phyloP scores from a whole-genome alignment of 2,797 vertebrate species.

The Graptemys geographica region DNA sequence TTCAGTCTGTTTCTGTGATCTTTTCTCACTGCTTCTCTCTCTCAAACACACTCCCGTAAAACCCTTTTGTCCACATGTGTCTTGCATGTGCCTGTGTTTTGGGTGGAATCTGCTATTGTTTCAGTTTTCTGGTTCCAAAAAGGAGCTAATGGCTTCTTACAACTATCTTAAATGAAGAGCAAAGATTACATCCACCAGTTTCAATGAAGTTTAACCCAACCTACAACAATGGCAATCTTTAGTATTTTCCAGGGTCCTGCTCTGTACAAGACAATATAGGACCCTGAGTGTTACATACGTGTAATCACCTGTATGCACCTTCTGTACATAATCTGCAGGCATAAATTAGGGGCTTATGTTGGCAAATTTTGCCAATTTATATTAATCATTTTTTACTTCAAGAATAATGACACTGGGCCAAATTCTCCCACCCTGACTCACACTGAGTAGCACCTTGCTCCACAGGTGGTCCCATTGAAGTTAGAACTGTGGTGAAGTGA shows the following conservation, averaged over 20 bases:
- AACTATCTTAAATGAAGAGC: background rate
- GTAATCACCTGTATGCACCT: background rate
- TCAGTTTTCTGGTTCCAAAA: background rate
- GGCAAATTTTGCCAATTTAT: background rate
- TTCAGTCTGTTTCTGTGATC: background rate
- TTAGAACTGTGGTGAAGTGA: background rate
- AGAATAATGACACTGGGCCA: background rate
- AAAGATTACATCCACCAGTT: background rate
- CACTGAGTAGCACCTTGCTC: background rate
- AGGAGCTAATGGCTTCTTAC: background rate
- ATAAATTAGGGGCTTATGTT: background rate
- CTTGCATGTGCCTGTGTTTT: background rate
- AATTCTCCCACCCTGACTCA: background rate
- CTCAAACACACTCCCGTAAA: background rate
- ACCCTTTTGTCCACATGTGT: background rate
- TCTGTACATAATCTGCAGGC: background rate
- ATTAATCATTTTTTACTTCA: background rate
- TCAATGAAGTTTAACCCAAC: background rate
- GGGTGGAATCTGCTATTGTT: background rate
- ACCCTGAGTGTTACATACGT: background rate
- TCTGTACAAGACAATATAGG: no score
- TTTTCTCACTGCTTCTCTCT: background rate
- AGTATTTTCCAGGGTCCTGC: background rate
- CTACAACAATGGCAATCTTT: background rate
- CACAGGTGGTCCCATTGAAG: background rate